Conservation (phyloP, 2,113 vertebrate genomes). For the Cacatua alba region DNA sequence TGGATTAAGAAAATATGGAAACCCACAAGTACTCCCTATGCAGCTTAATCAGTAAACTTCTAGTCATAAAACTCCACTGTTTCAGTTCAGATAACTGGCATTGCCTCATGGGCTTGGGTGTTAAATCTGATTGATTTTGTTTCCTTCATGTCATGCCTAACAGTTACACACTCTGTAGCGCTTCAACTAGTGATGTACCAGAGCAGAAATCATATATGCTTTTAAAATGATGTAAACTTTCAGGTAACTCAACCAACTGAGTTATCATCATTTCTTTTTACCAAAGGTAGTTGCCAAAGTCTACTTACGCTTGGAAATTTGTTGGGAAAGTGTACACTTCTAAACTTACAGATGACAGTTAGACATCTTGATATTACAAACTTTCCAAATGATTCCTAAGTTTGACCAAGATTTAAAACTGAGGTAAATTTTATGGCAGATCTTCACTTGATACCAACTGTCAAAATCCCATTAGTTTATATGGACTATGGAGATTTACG, state of each 20-base stretch:
- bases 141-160: conserved; percentile 7
- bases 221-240: background rate
- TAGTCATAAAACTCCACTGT: conserved; percentile 2
- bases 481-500: background rate
- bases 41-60: background rate
- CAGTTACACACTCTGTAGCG: background rate
- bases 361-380: background rate
- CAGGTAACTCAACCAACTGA: background rate
- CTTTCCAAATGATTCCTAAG: background rate
- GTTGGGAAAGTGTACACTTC: background rate
- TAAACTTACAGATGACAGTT: background rate
- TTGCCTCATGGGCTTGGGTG: background rate
- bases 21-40: background rate
- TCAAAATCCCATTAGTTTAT: background rate
- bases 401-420: background rate
- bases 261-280: background rate
- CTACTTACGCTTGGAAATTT: background rate
- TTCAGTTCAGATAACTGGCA: background rate
- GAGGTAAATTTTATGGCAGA: background rate
- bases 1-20: conserved; percentile 10
- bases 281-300: background rate
- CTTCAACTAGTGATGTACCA: background rate
- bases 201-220: background rate
- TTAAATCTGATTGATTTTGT: conserved; percentile 12
- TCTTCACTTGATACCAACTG: background rate